These are phyloP conservation scores for Acrocyrtus sp. DNA, from an alignment of 2,888 invertebrate genomes.

Conservation along the genomic window DNA sequence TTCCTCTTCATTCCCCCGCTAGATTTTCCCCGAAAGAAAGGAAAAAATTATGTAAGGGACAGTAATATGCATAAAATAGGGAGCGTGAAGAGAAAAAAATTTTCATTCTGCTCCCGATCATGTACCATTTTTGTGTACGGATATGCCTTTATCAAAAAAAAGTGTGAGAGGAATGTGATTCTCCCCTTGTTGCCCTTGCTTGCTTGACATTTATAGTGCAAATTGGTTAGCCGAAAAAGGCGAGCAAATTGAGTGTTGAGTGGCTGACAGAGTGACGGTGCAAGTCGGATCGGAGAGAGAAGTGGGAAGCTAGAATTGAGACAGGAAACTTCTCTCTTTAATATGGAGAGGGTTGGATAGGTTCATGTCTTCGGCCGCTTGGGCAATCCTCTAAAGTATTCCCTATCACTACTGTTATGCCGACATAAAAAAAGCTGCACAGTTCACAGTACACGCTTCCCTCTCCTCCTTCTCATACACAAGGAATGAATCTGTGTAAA, in stretches of 20 bases:
- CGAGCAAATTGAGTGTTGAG: slow-evolving; percentile 56
- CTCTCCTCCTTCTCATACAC: slow-evolving; percentile 25
- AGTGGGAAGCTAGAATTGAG: slow-evolving; percentile 52
- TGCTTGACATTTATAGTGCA: slow-evolving; percentile 57
- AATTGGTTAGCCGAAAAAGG: slow-evolving; percentile 57
- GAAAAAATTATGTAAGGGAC: not conserved
- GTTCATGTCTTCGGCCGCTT: slow-evolving; percentile 51
- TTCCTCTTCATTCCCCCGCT: too few relatives aligned
- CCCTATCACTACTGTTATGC: not conserved
- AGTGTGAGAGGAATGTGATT: slow-evolving; percentile 56
- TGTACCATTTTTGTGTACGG: slow-evolving; percentile 48
- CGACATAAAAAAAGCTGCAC: too few relatives aligned
- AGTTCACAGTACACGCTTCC: too few relatives aligned
- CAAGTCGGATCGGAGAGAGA: slow-evolving; percentile 50
- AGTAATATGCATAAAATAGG: slow-evolving; percentile 12
- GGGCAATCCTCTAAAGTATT: slow-evolving; percentile 16
- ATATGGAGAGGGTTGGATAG: slow-evolving; percentile 47
- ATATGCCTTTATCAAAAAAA: slow-evolving; percentile 54
- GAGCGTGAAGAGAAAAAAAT: slow-evolving; percentile 46
- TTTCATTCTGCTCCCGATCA: slow-evolving; percentile 32
- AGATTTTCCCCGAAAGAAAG: not conserved
- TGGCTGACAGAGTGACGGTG: slow-evolving; percentile 52
- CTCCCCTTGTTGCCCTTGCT: slow-evolving; percentile 57
- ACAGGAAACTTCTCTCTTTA: slow-evolving; percentile 32
- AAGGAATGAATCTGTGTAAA: too few relatives aligned